Evolutionary conservation across 1,140 invertebrate species (phyloP).

Genomic region (Asbolus verrucosus): DNA sequence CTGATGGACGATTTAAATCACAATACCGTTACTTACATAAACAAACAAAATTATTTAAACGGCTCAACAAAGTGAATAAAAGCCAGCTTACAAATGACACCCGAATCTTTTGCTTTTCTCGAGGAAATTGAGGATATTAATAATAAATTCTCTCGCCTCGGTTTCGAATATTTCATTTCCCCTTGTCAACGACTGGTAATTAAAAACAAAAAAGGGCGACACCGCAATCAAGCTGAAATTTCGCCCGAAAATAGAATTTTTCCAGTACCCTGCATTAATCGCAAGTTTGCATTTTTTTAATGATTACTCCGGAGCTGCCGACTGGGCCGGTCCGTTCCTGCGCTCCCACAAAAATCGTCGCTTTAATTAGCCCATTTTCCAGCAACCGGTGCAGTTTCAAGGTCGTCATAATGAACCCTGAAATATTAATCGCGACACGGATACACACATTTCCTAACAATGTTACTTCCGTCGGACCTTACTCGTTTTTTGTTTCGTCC

Average conservation of each 20-base stretch:
- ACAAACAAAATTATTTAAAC: constrained; percentile 16
- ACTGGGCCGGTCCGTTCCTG: too few relatives aligned
- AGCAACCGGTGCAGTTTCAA: too few relatives aligned
- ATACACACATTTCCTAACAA: constrained; percentile 2
- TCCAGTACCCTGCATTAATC: too few relatives aligned
- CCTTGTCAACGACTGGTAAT: constrained; percentile 14
- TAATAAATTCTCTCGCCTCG: constrained; percentile 29
- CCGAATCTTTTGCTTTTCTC: constrained; percentile 3
- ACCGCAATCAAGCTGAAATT: too few relatives aligned
- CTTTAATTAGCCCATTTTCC: too few relatives aligned
- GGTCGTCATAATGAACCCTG: constrained; percentile 5
- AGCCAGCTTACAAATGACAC: constrained; percentile 3
- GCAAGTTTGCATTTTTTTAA: too few relatives aligned
- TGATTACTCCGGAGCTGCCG: too few relatives aligned
- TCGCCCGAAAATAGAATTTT: too few relatives aligned
- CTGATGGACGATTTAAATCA: constrained; percentile 31
- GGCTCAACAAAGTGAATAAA: not conserved
- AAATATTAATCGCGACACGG: constrained; percentile 18
- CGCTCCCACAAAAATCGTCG: too few relatives aligned
- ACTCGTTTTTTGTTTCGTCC: too few relatives aligned
- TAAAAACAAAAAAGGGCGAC: not conserved
- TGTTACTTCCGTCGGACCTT: constrained; percentile 4
- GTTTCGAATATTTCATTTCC: not conserved
- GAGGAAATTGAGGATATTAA: constrained; percentile 32
- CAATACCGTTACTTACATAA: constrained; percentile 11